Percentiles rank a stretch among this genome's conserved stretches.
These are phyloP conservation scores for Dinoponera quadriceps DNA, from an alignment of 1,140 invertebrate species.

Conservation along the genomic window DNA sequence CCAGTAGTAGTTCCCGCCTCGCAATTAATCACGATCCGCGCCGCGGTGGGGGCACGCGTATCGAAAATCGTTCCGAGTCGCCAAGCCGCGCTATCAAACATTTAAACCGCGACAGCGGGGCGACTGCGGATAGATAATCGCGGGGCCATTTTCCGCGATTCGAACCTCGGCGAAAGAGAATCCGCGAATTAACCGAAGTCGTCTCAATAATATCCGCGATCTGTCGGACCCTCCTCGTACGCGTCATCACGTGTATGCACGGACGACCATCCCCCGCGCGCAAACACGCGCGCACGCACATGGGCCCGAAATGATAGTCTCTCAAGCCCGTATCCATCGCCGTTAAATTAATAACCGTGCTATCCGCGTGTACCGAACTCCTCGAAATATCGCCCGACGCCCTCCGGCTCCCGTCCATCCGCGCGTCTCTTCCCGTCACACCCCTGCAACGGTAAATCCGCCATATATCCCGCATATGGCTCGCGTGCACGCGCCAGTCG, in stretches of 20 bases:
- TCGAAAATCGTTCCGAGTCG: conserved; percentile 38
- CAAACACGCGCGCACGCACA: too few species aligned
- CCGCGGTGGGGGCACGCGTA: not conserved
- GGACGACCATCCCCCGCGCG: too few species aligned
- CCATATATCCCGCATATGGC: conserved; percentile 54
- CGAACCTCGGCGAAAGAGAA: not conserved
- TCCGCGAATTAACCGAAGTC: conserved; percentile 3
- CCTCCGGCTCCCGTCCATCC: conserved; percentile 14
- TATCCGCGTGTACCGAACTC: conserved; percentile 47
- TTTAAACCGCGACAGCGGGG: conserved; percentile 17
- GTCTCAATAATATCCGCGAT: conserved; percentile 22
- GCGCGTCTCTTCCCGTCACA: conserved; percentile 7
- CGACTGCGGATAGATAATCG: conserved; percentile 1
- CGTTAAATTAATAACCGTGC: conserved; percentile 68
- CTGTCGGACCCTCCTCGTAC: not conserved
- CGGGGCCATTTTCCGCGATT: conserved; percentile 9
- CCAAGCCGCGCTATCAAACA: conserved; percentile 7
- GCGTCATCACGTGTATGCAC: not conserved
- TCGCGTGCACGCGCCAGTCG: conserved; percentile 63
- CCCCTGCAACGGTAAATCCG: conserved; percentile 6
- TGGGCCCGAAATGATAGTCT: conserved; percentile 12
- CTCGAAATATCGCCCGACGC: conserved; percentile 35
- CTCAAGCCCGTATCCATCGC: conserved; percentile 58
- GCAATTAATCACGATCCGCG: conserved; percentile 35
- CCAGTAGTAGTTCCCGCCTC: conserved; percentile 25